Evolutionary conservation across 2,797 vertebrate species (phyloP), one percentile per base, ranked within the genome.

Genomic region (Notamacropus eugenii): DNA sequence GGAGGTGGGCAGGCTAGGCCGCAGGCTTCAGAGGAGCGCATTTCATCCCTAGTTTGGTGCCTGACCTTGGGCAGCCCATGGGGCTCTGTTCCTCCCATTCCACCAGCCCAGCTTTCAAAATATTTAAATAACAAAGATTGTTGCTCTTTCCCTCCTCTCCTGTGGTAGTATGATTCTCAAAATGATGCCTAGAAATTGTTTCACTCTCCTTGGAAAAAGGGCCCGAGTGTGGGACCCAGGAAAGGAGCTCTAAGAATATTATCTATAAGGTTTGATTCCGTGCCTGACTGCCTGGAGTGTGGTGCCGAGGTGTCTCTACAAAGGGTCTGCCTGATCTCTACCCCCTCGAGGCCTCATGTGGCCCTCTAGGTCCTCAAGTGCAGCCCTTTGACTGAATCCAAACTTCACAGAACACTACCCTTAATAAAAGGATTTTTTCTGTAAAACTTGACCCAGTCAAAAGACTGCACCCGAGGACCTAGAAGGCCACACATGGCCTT

Each of bases 41-140:
- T 87, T 87, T 87, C 40, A 11, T 87, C 50, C 74, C 40, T 50
- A 50, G 74, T 87, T 87, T 50, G 74, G 74, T 52, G 91, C 57
- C 14, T 90, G 92, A 62, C 74, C 93, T 67, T 16, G 59, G 54
- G 95, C 34, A 97, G 28, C 40, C 93, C 82, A 57, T 9, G 67
- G 40, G 40, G 74, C 24, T 87, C 74, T 46, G 4, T 46, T 87
- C 40, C 40, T 87, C 40, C 22, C 24, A 50, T 11, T 40, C 40
- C 40, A 52, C 22, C 40, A 82, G n/a, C 67, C 67, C 67, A 87
- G 74, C 74, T 87, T 87, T 87, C 40, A 87, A 87, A 87, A 87
- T 87, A 87, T 46, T 87, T 46, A 46, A 87, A 87, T 87, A 87
- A 87, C 67, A 46, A 87, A 87, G 40, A 87, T 87, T 87, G 8